Evolutionary conservation across 2,113 vertebrate genomes (phyloP).

Genomic region (Riparia riparia): DNA sequence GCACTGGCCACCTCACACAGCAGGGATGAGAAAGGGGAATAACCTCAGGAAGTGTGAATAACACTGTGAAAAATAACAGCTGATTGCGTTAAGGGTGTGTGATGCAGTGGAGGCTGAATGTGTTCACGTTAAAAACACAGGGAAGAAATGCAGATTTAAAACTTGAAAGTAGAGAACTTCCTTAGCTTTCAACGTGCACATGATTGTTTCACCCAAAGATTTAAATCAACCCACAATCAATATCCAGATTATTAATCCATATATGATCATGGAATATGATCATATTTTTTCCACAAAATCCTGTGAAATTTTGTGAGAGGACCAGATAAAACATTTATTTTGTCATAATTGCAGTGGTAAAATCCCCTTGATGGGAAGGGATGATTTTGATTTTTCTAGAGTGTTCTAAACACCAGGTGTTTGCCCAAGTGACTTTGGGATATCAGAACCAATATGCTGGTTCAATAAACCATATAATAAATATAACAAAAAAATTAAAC

Average conservation of each 20-base stretch:
- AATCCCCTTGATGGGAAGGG: not conserved
- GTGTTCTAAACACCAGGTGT: not conserved
- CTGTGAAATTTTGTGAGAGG: not conserved
- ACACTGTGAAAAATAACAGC: not conserved
- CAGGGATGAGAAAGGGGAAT: not conserved
- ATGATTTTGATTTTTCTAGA: not conserved
- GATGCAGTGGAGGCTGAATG: not conserved
- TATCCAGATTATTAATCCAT: not conserved
- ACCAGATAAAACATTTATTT: not conserved
- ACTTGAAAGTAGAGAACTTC: not conserved
- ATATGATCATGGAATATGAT: not conserved
- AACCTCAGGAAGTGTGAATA: not conserved
- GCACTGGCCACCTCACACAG: not conserved
- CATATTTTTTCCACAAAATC: not conserved
- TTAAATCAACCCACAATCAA: rapidly evolving
- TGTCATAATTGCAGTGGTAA: not conserved
- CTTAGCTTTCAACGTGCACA: not conserved
- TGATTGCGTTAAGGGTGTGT: rapidly evolving
- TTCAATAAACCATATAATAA: not conserved
- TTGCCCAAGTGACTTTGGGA: not conserved
- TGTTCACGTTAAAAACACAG: not conserved
- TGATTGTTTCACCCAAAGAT: not conserved
- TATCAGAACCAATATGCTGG: not conserved
- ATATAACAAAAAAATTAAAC: not conserved
- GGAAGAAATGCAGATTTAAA: not conserved